Base-by-base conservation (phyloP, 2,888 invertebrate genomes). In the Eupithecia insigniata region DNA sequence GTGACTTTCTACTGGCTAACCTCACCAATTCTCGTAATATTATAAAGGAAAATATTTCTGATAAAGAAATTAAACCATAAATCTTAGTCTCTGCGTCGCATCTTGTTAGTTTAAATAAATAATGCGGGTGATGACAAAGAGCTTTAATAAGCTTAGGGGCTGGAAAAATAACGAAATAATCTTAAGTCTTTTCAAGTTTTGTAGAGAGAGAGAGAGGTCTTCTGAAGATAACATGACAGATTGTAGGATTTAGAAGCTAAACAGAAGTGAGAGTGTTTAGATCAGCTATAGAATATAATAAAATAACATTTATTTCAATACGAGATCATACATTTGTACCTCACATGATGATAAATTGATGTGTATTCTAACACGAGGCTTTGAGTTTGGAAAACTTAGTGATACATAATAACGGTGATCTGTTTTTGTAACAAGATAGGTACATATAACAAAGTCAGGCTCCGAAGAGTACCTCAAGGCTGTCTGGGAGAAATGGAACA, bases 11-110 rank as follows among this genome's bases (percentile, higher is more conserved):
- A n/a, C n/a, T n/a, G n/a, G n/a, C n/a, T 61, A 32, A 61, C 34
- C 32, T n/a, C 7, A 7, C 32, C 34, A 61, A 61, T 61, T n/a
- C 32, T 51, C 51, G 8, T 32, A n/a, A 32, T 34, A n/a, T 61
- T 32, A 34, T n/a, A 2, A 60, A 76, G 71, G 74, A 75, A 79
- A 78, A 71, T 74, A 78, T 77, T 74, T 72, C 70, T 73, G 70
- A 71, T 81, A 81, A 81, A 81, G 74, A 81, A 82, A 82, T 82
- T 81, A 82, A 78, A n/a, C 76, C 78, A 81, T 82, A 79, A 79
- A 79, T 79, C 76, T 76, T 71, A 69, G 74, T 71, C 77, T 76
- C 78, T 72, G 73, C 69, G 76, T 70, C 77, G 66, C 69, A 73
- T 73, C 79, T 78, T 73, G 76, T 79, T 79, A 79, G 78, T 78